A percentile compares a stretch with the other conserved stretches of the same genome.
These are phyloP conservation scores for Platyscapa corneri DNA, from an alignment of 1,140 invertebrate genomes.

Conservation along the genomic window DNA sequence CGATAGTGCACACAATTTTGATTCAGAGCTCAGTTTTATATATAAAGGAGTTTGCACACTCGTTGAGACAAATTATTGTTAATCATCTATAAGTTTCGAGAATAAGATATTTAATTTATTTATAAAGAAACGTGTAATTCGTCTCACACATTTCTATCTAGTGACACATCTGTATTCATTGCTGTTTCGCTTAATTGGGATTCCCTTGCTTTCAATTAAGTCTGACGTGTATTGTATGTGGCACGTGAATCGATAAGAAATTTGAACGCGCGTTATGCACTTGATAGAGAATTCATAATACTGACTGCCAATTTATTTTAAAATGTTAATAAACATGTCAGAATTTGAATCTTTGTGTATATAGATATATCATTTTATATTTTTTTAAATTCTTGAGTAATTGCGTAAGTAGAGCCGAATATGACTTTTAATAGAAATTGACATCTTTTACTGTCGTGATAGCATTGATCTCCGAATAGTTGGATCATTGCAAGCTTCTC, in stretches of 20 bases:
- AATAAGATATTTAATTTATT: constrained; percentile 11
- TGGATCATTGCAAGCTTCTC: background rate
- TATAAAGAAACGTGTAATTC: constrained; percentile 13
- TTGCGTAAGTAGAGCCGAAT: constrained; percentile 19
- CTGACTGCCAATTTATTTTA: constrained; percentile 20
- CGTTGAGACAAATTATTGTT: background rate
- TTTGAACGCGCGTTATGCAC: constrained; percentile 19
- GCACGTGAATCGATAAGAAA: constrained; percentile 19
- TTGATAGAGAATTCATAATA: constrained; percentile 15
- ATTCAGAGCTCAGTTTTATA: background rate
- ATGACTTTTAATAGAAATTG: constrained; percentile 12
- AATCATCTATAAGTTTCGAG: background rate
- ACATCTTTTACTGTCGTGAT: background rate
- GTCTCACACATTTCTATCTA: constrained; percentile 8
- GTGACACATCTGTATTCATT: background rate
- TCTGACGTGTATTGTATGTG: background rate
- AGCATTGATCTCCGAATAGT: constrained; percentile 24
- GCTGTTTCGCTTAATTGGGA: constrained; percentile 23
- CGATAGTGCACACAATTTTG: background rate
- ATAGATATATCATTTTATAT: background rate
- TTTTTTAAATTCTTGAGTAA: constrained; percentile 15
- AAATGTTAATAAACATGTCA: background rate
- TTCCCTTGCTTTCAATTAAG: constrained; percentile 35
- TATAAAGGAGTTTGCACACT: background rate
- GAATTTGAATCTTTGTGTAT: background rate